Base-by-base conservation (phyloP, 2,888 invertebrate genomes). In the Mythimna vitellina region DNA sequence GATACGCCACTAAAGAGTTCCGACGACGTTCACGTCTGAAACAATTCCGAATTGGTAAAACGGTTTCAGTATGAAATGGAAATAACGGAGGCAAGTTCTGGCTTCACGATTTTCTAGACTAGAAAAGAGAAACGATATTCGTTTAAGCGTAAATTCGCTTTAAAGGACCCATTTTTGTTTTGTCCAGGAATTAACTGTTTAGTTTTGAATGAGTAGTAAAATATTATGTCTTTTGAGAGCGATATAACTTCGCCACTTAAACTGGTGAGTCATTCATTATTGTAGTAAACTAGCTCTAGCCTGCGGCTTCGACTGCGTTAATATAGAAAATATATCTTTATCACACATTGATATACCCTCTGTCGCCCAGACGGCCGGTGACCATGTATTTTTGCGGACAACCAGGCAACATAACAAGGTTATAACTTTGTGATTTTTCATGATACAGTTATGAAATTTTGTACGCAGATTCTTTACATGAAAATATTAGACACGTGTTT, bases 1-100 rank as follows among this genome's bases (percentile, higher is more conserved):
- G 76, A 79, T 76, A 78, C 68, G 72, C 51, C 67, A 65, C 71
- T 76, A 74, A 84, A 81, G 73, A 77, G 80, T 80, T 66, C 71
- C 75, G 61, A 46, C 73, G 72, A 69, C 78, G 73, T 64, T 68
- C 62, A 65, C 49, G 81, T 66, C 65, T 72, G 67, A 72, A 80
- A 83, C 86, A 79, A 84, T 84, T 86, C 74, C 54, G 75, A 83
- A 78, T 78, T 67, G 80, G 69, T 76, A 73, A 78, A 84, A 74
- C 70, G 70, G 64, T 81, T 84, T 68, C 25, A 73, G 49, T 65
- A 70, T 51, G 29, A 71, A 83, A 78, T 83, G 77, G 70, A 74
- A 84, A 79, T 79, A 77, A 51, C 65, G 66, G 67, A 71, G 69
- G 22, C 65, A 70, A 81, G 53, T 72, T 69, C 72, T 38, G 56